Percentiles rank a stretch among this genome's conserved stretches.
Evolutionary conservation across 37 sponge, comb jelly and placozoan genomes (phyloP).

Genomic region (Corticium candelabrum): DNA sequence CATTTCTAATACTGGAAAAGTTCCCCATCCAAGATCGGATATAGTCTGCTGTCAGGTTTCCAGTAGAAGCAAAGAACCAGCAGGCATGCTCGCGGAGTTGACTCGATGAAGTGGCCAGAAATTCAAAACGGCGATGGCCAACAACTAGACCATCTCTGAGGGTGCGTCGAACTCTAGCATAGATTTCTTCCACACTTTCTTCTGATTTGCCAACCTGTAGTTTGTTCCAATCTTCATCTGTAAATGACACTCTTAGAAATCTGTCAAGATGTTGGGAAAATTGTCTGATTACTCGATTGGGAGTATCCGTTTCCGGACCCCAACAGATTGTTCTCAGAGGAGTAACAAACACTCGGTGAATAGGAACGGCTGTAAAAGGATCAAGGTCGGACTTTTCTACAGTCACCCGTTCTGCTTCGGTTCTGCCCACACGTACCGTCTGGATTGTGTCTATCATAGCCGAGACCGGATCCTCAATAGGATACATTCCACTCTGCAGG

Average conservation of each 20-base stretch:
- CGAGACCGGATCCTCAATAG: neutral
- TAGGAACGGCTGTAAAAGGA: neutral
- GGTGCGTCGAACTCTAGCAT: neutral
- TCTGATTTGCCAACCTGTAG: neutral
- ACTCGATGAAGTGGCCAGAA: slow-evolving; percentile 8
- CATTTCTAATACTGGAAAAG: slow-evolving; percentile 7
- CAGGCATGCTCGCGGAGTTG: slow-evolving; percentile 1
- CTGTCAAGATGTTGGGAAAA: slow-evolving; percentile 1
- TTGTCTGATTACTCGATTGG: slow-evolving; percentile 22
- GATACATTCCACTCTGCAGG: neutral
- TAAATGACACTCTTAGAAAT: slow-evolving; percentile 21
- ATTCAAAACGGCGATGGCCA: neutral
- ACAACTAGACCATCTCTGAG: slow-evolving; percentile 2
- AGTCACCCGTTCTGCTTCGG: neutral
- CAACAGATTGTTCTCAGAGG: slow-evolving; percentile 13
- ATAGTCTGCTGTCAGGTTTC: slow-evolving; percentile 9
- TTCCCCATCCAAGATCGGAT: slow-evolving; percentile 31
- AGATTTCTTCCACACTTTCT: neutral
- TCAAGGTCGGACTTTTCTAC: neutral
- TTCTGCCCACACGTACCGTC: neutral
- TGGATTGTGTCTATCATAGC: neutral
- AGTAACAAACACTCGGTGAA: slow-evolving; percentile 6
- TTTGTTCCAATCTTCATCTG: slow-evolving; percentile 19
- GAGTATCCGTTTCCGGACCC: slow-evolving; percentile 16
- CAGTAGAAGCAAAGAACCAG: slow-evolving; percentile 9